Conservation (phyloP, 2,113 vertebrate genomes). For the Aptenodytes patagonicus region DNA sequence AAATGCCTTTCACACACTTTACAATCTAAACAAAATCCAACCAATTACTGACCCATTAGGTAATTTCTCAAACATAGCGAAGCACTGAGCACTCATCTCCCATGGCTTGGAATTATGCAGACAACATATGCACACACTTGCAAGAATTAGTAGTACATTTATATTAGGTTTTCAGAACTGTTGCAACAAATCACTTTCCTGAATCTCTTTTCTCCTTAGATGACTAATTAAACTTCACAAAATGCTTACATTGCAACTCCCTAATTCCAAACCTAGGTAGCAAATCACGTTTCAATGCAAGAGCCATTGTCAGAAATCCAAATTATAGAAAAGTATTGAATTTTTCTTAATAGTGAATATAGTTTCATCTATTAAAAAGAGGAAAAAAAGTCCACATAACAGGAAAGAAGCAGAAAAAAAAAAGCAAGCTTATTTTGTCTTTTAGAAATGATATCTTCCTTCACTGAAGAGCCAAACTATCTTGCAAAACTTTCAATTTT, state of each 20-base stretch:
- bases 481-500: neutral
- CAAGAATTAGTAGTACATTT: conserved; percentile 46
- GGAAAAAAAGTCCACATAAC: fast-evolving
- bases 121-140: conserved; percentile 9
- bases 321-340: neutral
- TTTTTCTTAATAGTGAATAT: neutral
- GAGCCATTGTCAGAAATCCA: neutral
- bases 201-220: neutral
- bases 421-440: neutral
- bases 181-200: neutral
- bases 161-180: neutral
- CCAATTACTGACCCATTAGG: neutral
- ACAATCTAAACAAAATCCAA: neutral
- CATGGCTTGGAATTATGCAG: neutral
- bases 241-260: neutral
- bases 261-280: neutral
- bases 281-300: neutral
- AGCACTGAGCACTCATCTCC: neutral
- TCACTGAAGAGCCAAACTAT: neutral
- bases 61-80: neutral
- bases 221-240: neutral
- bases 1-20: neutral
- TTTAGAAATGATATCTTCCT: neutral
- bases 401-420: neutral
- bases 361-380: neutral